phyloP scores from a whole-genome alignment of 2,888 invertebrate genomes.

The Agapostemon virescens region DNA sequence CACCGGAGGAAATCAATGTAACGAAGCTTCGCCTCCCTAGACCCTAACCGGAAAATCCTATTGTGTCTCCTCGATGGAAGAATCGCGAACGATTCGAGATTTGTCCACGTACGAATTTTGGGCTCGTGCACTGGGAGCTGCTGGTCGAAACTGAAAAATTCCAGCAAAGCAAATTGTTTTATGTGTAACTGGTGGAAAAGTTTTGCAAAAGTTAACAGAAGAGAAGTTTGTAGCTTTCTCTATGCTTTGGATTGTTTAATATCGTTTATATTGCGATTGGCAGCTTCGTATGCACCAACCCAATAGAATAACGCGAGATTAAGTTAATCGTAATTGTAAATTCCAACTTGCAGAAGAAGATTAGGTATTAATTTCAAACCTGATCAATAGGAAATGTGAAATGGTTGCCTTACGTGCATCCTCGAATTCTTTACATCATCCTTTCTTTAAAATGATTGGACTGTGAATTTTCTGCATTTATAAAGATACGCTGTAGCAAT shows the following conservation, averaged over 20 bases:
- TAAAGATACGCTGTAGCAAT: neutral
- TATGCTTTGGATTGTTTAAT: neutral
- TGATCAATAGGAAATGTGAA: neutral
- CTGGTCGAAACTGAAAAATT: neutral
- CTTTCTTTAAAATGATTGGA: neutral
- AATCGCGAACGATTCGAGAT: neutral
- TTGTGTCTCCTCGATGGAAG: slow-evolving; percentile 15
- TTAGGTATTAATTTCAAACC: neutral
- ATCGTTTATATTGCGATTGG: neutral
- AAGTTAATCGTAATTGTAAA: neutral
- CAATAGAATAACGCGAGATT: slow-evolving; percentile 7
- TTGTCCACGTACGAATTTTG: neutral
- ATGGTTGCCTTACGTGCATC: neutral
- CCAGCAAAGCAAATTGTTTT: neutral
- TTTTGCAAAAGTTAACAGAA: neutral
- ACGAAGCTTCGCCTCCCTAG: slow-evolving; percentile 15
- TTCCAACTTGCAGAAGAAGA: neutral
- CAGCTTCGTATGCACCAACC: slow-evolving; percentile 3
- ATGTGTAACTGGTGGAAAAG: neutral
- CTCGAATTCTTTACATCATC: neutral
- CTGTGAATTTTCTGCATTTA: slow-evolving; percentile 9
- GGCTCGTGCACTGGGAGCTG: neutral
- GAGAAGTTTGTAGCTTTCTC: neutral
- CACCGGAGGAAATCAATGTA: slow-evolving; percentile 12
- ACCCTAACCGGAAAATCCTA: slow-evolving; percentile 16